Base-by-base conservation (phyloP, 35 echinoderm and acorn worm genomes). In the Apostichopus japonicus region DNA sequence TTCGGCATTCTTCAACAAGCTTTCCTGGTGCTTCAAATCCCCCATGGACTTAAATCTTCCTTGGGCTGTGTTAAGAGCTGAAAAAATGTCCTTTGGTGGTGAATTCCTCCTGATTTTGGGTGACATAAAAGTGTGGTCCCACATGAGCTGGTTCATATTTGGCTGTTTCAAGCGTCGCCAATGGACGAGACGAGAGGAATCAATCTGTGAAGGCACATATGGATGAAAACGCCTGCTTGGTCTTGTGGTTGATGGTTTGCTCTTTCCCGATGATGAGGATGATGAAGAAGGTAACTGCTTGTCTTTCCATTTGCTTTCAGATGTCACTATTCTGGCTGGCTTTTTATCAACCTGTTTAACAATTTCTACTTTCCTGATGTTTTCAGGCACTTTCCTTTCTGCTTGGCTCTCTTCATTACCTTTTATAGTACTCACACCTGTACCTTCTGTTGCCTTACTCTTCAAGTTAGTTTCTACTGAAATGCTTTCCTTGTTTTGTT, bases 141-240 rank as follows among this genome's bases (percentile, higher is more conserved):
- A 33, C 86, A 89, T 89, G 10, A 89, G 86, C 24, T 89, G 61
- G 4, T 71, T 63, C 63, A 89, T 65, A 19, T 14, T 22, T 9
- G 86, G 86, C 17, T 72, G 33, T 19, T 8, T 19, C 44, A 89
- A 25, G 23, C 62, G 8, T 73, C 62, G 57, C 17, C 59, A 89
- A 72, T 89, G 62, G 10, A 89, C 24, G 19, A 89, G 63, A 53
- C 24, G 57, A 23, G 61, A 8, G 13, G 86, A 67, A 19, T 89
- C 51, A 10, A 89, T 33, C 62, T 72, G 9, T 17, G 56, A 65
- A 9, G 86, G 61, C 11, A 89, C 63, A 17, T 89, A 89, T 8
- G 86, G 86, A 54, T 89, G 86, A 63, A 89, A 89, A n/a, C 61
- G 86, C 51, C 63, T 89, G 61, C 11, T 65, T 15, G 71, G 71